Percentiles rank a stretch among this genome's conserved stretches.
Evolutionary conservation across 2,797 vertebrate species (phyloP).

Genomic region (Podarcis lilfordi): DNA sequence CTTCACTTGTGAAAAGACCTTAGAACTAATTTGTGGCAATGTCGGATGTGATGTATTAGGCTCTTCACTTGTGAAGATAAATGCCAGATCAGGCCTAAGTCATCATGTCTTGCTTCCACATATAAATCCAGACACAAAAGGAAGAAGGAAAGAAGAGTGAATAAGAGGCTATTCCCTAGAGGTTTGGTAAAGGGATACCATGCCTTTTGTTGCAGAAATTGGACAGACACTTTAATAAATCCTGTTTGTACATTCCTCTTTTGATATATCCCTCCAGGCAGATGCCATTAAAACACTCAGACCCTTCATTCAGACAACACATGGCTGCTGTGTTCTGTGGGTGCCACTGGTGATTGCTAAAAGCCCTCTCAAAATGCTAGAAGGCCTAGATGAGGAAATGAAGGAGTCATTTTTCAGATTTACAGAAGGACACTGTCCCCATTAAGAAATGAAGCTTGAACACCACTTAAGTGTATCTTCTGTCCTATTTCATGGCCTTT

Average conservation of each 20-base stretch:
- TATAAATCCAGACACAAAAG: constrained; percentile 62
- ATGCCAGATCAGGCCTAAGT: constrained; percentile 64
- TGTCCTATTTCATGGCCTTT: constrained; percentile 59
- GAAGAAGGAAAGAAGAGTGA: constrained; percentile 45
- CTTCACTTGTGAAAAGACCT: constrained; percentile 67
- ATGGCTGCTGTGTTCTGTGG: constrained; percentile 28
- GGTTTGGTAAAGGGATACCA: constrained; percentile 61
- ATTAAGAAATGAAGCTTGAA: constrained; percentile 69
- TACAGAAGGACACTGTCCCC: constrained; percentile 64
- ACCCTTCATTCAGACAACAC: constrained; percentile 39
- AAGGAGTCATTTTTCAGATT: constrained; percentile 67
- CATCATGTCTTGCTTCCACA: constrained; percentile 47
- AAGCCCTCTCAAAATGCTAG: constrained; percentile 62
- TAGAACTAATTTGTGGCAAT: constrained; percentile 67
- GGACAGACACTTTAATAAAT: constrained; percentile 68
- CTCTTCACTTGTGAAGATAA: constrained; percentile 68
- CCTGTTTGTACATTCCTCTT: constrained; percentile 61
- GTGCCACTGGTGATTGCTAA: constrained; percentile 58
- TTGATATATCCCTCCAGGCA: constrained; percentile 60
- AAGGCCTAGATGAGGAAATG: constrained; percentile 56
- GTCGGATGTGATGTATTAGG: constrained; percentile 68
- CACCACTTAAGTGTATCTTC: constrained; percentile 61
- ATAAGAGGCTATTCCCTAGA: constrained; percentile 45
- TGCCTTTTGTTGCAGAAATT: constrained; percentile 59
- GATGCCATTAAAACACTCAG: constrained; percentile 59